phyloP scores from a whole-genome alignment of 2,113 vertebrate species.

The Baryphthengus martii region DNA sequence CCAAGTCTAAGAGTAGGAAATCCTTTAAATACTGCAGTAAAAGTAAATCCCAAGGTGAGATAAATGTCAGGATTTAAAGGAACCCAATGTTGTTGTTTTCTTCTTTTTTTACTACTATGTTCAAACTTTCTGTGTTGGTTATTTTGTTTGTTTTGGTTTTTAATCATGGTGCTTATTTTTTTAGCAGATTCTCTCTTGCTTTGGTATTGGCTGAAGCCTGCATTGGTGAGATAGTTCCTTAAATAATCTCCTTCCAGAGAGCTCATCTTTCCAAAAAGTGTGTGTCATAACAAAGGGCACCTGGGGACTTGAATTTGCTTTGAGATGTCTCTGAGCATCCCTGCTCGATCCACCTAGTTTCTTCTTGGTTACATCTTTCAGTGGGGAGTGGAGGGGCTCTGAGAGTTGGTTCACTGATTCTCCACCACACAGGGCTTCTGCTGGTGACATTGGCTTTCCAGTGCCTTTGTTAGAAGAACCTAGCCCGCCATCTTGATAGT shows the following conservation, averaged over 20 bases:
- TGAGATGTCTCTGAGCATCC: neutral
- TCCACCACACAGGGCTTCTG: neutral
- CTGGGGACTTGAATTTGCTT: neutral
- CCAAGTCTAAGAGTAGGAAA: conserved; percentile 52
- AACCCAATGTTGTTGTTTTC: conserved; percentile 19
- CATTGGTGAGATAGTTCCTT: neutral
- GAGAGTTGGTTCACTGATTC: neutral
- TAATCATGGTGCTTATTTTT: neutral
- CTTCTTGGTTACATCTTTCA: neutral
- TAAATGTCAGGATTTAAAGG: conserved; percentile 61
- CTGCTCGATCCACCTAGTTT: neutral
- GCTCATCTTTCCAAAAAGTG: neutral
- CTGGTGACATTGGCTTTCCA: neutral
- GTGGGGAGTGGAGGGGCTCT: neutral
- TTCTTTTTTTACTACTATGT: neutral
- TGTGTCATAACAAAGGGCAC: neutral
- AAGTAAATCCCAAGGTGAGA: conserved; percentile 60
- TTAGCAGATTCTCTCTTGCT: neutral
- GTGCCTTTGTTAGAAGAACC: neutral
- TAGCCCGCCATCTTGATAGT: neutral
- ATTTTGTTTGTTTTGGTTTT: neutral
- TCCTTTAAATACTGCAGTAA: conserved; percentile 65
- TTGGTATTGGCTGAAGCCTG: neutral
- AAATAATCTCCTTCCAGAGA: neutral
- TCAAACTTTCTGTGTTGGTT: neutral